A percentile compares a stretch with the other conserved stretches of the same genome.
phyloP scores from a whole-genome alignment of 2,797 vertebrate species.

The Oceanodroma leucorhoa region DNA sequence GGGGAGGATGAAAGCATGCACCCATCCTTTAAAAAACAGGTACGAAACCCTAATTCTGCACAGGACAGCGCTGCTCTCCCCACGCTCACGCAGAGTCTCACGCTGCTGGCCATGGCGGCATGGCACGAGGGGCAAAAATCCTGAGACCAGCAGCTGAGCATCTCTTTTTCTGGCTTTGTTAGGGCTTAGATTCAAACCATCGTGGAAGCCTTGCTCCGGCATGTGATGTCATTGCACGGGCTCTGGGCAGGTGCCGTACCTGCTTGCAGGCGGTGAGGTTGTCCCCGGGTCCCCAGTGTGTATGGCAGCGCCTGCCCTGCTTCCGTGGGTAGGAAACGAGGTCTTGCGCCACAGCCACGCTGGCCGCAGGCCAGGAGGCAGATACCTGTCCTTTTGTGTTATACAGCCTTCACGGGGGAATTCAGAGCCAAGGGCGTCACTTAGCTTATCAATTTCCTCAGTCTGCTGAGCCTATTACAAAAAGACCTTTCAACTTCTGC shows the following conservation, averaged over 20 bases:
- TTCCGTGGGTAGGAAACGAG: fast-evolving
- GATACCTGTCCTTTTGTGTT: not conserved
- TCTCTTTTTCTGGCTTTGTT: not conserved
- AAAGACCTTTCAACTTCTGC: not conserved
- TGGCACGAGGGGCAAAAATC: not conserved
- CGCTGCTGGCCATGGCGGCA: fast-evolving
- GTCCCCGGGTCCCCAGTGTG: fast-evolving
- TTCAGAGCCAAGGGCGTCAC: not conserved
- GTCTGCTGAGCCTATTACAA: not conserved
- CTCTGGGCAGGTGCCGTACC: not conserved
- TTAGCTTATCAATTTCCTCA: not conserved
- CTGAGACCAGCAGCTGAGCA: fast-evolving
- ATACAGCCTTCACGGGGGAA: not conserved
- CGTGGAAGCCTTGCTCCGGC: fast-evolving
- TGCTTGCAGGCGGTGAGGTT: fast-evolving
- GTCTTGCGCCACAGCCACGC: not conserved
- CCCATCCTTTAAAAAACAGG: not conserved
- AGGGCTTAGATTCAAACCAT: fast-evolving
- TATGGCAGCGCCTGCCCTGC: not conserved
- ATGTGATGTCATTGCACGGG: fast-evolving
- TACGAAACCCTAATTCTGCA: not conserved
- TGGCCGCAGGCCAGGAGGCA: not conserved
- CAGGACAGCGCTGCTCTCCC: not conserved
- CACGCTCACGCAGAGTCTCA: fast-evolving
- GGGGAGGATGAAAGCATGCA: not conserved